phyloP scores from a whole-genome alignment of 2,113 vertebrate species.

The Nannospalax galili region DNA sequence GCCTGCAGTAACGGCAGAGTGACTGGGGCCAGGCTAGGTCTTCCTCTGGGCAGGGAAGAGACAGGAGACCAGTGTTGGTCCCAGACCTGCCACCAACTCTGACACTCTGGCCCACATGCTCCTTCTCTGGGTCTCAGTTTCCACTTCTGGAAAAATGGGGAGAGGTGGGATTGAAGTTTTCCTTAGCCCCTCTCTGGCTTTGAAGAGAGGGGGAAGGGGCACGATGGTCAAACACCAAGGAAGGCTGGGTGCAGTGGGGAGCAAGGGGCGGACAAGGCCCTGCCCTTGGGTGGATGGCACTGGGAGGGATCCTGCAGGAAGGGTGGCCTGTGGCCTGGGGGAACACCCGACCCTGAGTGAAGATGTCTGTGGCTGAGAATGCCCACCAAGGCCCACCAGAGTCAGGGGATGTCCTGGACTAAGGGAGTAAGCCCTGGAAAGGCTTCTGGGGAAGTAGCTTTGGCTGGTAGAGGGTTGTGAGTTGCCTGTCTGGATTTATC shows the following conservation, averaged over 20 bases:
- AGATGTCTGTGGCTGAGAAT: not conserved
- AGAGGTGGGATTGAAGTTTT: accelerated
- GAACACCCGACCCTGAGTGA: not conserved
- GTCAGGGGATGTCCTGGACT: accelerated
- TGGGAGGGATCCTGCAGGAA: not conserved
- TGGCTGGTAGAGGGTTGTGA: too few species aligned
- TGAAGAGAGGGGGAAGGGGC: not conserved
- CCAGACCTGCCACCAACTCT: not conserved
- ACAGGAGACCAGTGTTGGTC: not conserved
- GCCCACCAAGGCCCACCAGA: not conserved
- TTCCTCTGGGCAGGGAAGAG: not conserved
- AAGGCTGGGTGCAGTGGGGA: accelerated
- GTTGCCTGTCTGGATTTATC: not conserved
- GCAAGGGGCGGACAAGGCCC: accelerated
- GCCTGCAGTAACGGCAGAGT: too few species aligned
- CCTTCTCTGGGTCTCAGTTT: not conserved
- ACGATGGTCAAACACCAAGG: too few species aligned
- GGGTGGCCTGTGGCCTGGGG: not conserved
- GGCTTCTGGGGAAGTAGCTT: not conserved
- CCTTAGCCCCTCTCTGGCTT: accelerated
- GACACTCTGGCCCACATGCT: accelerated
- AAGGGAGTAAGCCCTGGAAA: not conserved
- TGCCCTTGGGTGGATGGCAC: not conserved
- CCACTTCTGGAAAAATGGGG: accelerated
- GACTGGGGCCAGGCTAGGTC: not conserved